Conservation (phyloP, 2,888 invertebrate genomes). For the Nomada lathburiana region DNA sequence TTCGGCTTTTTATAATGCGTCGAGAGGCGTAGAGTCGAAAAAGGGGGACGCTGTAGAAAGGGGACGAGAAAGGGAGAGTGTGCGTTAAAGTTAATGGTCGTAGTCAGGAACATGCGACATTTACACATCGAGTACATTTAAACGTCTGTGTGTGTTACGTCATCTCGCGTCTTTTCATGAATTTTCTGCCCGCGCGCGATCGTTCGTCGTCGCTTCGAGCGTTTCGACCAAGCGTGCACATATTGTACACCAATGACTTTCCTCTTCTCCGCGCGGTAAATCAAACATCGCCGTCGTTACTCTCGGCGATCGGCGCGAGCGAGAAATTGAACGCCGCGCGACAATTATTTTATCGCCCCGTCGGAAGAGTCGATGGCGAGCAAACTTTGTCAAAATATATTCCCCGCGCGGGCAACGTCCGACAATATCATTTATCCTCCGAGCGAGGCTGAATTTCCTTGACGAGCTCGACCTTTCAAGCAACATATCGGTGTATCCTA, state of each 20-base stretch:
- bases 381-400: too few relatives aligned
- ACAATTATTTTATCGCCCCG: neutral
- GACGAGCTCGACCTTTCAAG: too few relatives aligned
- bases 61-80: constrained; percentile 60
- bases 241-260: neutral
- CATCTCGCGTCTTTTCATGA: constrained; percentile 50
- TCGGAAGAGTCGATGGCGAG: too few relatives aligned
- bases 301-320: neutral
- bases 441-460: too few relatives aligned
- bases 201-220: neutral
- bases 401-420: too few relatives aligned
- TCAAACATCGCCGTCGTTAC: neutral
- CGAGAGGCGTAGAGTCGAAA: constrained; percentile 43
- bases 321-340: neutral
- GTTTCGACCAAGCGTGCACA: neutral
- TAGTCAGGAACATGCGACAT: constrained; percentile 82
- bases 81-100: constrained; percentile 72
- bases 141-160: constrained; percentile 54
- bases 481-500: neutral
- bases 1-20: constrained; percentile 45
- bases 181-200: constrained; percentile 20
- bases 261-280: neutral
- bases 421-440: too few relatives aligned
- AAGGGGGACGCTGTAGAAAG: constrained; percentile 10
- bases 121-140: constrained; percentile 80